Conservation (phyloP, 1,140 invertebrate species). For the Metopolophium dirhodum region DNA sequence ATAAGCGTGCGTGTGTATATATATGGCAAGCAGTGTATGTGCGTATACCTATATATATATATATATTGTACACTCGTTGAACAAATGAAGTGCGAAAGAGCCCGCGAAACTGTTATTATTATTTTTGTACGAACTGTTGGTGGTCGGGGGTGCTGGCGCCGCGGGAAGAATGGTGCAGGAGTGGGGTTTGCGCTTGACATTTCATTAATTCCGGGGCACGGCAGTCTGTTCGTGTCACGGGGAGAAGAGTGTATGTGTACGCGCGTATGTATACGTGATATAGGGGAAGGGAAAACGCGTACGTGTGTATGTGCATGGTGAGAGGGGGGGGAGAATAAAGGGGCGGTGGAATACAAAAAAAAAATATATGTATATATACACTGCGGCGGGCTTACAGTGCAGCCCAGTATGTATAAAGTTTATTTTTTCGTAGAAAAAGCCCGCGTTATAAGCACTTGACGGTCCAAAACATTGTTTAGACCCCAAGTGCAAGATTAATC, state of each 20-base stretch:
- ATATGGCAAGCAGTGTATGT: background rate
- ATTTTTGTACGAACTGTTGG: slow-evolving; percentile 39
- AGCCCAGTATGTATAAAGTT: slow-evolving; percentile 33
- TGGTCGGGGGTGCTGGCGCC: background rate
- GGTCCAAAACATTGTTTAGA: slow-evolving; percentile 46
- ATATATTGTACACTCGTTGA: slow-evolving; percentile 25
- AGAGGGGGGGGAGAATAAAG: background rate
- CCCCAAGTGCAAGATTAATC: slow-evolving; percentile 54
- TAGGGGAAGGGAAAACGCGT: background rate
- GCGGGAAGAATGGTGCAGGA: background rate
- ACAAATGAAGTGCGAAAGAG: slow-evolving; percentile 56
- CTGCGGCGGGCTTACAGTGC: slow-evolving; percentile 2
- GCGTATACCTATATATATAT: background rate
- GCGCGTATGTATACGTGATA: background rate
- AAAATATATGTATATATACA: background rate
- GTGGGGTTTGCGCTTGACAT: slow-evolving; percentile 54
- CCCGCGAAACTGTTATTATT: slow-evolving; percentile 39
- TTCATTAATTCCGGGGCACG: slow-evolving; percentile 57
- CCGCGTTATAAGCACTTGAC: slow-evolving; percentile 51
- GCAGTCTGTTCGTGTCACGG: slow-evolving; percentile 56
- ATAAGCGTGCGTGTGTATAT: background rate
- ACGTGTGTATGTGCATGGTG: background rate
- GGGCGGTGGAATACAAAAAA: slow-evolving; percentile 21
- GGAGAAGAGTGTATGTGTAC: background rate
- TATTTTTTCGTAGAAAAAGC: slow-evolving; percentile 49